Base-by-base conservation (phyloP, 2,888 invertebrate genomes). In the Caradrina clavipalpis region DNA sequence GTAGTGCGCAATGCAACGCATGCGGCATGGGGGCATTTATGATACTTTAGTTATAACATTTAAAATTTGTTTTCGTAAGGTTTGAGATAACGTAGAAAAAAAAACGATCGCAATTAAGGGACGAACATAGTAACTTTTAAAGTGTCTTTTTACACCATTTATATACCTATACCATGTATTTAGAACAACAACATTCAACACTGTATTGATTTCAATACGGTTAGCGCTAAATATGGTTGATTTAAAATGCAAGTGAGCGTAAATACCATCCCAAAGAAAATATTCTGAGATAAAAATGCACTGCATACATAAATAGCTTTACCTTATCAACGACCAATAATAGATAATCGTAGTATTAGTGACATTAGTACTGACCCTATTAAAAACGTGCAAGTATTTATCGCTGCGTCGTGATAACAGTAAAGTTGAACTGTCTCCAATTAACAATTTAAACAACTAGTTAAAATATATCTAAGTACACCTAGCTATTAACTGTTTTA, bases 291-390 rank as follows among this genome's bases (percentile, higher is more conserved):
- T 69, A 60, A 73, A 81, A 82, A 82, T 71, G 67, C 79, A 82
- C 76, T 80, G 76, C 47, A 80, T 78, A 70, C 70, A 58, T 65
- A 73, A 71, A 78, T 83, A 85, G 81, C 74, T 82, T 83, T 84
- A 85, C 75, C 80, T 81, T 82, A 79, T 81, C 76, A 84, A 85
- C 78, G 85, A 85, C 85, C 85, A 85, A 85, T 85, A 73, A 68
- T 78, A 83, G 74, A 65, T 80, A 73, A 72, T 76, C 69, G 70
- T 85, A 85, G 81, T 53, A 53, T 72, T 83, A 82, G 73, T 71
- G 35, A 83, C 42, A 64, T 71, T 83, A 81, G 82, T 79, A 79
- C 66, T 76, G 73, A 83, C 74, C 81, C 81, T 69, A 59, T 78
- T 50, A 69, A 58, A 64, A 61, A 51, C 22, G 50, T 68, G 68